Conservation (phyloP, 2,113 vertebrate genomes). For the Plotosus lineatus region DNA sequence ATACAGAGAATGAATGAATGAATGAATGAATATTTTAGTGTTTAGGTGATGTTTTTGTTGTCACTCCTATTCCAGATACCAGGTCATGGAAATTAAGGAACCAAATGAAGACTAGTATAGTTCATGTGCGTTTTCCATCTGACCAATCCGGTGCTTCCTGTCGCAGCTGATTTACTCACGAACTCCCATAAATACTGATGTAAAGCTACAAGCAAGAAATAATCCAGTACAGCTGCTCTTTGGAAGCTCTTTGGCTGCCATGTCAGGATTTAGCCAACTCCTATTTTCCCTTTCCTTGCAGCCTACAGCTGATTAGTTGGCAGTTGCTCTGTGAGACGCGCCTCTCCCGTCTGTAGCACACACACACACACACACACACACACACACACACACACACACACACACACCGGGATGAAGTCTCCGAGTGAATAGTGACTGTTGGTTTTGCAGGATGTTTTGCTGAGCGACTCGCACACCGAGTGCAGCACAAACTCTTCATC, state of each 20-base stretch:
- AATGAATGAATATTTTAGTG: too few species aligned
- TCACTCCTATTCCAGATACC: too few species aligned
- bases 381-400: conserved; percentile 56
- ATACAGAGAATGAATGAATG: too few species aligned
- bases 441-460: neutral
- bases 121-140: neutral
- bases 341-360: neutral
- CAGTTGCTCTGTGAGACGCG: neutral
- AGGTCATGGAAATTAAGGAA: too few species aligned
- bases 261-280: conserved; percentile 10
- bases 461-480: neutral
- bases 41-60: too few species aligned
- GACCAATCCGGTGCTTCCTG: neutral
- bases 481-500: neutral
- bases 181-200: neutral
- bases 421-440: neutral
- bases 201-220: neutral
- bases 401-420: conserved; percentile 42
- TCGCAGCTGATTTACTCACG: neutral
- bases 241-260: neutral
- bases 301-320: conserved; percentile 18
- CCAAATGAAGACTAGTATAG: too few species aligned
- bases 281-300: neutral
- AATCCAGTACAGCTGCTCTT: neutral
- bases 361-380: conserved; percentile 46